These are phyloP conservation scores for Carcina quercana DNA, from an alignment of 2,888 invertebrate species.

Conservation along the genomic window DNA sequence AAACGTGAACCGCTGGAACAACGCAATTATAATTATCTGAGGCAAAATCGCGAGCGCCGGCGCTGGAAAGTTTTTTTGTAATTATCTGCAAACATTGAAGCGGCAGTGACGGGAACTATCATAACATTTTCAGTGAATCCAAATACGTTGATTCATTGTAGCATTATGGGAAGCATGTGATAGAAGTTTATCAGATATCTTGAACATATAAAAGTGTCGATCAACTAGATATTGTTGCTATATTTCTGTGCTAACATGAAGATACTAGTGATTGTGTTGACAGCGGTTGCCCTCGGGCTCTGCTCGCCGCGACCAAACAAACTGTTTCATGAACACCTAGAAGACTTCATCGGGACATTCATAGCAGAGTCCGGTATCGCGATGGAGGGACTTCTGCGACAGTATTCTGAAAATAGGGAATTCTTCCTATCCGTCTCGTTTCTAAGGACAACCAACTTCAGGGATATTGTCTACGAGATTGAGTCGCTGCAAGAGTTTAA, in stretches of 20 bases:
- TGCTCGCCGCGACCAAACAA: conserved; percentile 42
- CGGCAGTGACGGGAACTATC: no score
- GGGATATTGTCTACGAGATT: conserved; percentile 43
- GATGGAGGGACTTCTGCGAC: conserved; percentile 23
- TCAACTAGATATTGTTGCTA: no score
- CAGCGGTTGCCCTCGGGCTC: conserved; percentile 32
- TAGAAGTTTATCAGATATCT: no score
- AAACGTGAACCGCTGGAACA: no score
- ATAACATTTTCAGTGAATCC: no score
- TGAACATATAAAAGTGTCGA: no score
- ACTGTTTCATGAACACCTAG: conserved; percentile 47
- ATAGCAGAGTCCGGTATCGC: conserved; percentile 27
- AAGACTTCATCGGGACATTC: conserved; percentile 44
- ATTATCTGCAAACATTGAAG: no score
- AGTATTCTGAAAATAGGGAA: conserved; percentile 43
- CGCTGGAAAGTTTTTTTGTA: no score
- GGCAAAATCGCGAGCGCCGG: no score
- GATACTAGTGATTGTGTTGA: conserved; percentile 28
- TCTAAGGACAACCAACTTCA: conserved; percentile 38
- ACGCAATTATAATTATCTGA: no score
- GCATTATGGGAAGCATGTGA: no score
- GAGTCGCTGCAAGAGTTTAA: conserved; percentile 48
- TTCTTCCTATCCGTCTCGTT: conserved; percentile 33
- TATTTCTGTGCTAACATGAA: conserved; percentile 28
- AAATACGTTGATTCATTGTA: no score